A percentile compares a stretch with the other conserved stretches of the same genome.
These are phyloP conservation scores for Tupiocoris notatus DNA, from an alignment of 2,888 invertebrate genomes.

Conservation along the genomic window DNA sequence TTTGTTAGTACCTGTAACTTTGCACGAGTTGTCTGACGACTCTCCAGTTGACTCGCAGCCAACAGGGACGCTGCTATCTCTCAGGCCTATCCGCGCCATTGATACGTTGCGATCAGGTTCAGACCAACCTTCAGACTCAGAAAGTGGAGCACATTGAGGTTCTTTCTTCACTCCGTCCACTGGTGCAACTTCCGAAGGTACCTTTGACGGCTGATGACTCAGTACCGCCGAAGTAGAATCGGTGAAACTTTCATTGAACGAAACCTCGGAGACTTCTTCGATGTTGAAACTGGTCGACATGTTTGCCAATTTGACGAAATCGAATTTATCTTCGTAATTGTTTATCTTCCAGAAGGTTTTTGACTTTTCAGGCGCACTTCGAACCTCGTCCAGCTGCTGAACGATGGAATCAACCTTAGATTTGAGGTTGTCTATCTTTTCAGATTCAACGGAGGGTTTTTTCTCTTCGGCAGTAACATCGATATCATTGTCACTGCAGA, in stretches of 20 bases:
- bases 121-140: conserved; percentile 84
- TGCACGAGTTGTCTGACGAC: conserved; percentile 27
- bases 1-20: conserved; percentile 30
- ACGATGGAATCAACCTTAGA: conserved; percentile 51
- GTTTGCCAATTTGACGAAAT: conserved; percentile 31
- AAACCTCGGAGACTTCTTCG: conserved; percentile 46
- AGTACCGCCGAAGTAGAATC: conserved; percentile 29
- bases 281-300: conserved; percentile 34
- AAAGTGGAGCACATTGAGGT: conserved; percentile 54
- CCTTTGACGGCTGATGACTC: conserved; percentile 9
- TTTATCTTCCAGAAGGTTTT: conserved; percentile 11
- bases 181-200: not conserved
- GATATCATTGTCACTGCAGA: conserved; percentile 50
- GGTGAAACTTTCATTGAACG: conserved; percentile 42
- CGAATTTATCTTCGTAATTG: conserved; percentile 30
- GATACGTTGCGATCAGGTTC: conserved; percentile 83
- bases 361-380: not conserved
- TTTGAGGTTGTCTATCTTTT: conserved; percentile 5
- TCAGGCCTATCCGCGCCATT: conserved; percentile 69
- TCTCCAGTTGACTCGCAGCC: conserved; percentile 16
- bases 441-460: not conserved
- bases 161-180: not conserved
- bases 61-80: conserved; percentile 46
- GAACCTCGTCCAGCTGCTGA: conserved; percentile 29
- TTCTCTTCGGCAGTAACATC: conserved; percentile 36